Evolutionary conservation across 2,797 vertebrate genomes (phyloP).

Genomic region (Cynodonichthys magdalenae): DNA sequence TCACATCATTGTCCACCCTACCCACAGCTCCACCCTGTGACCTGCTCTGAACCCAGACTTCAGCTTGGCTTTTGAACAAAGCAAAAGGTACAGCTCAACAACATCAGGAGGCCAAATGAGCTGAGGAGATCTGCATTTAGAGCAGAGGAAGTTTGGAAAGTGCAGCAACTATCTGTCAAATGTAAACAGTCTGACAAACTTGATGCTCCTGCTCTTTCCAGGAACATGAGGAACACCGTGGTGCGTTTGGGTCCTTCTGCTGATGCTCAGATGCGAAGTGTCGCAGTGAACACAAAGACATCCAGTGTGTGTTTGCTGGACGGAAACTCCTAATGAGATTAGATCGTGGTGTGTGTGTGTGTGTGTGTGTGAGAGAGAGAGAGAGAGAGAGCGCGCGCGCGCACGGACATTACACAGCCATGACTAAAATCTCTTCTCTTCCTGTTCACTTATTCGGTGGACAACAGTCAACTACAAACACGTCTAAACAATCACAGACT

Average conservation of each 20-base stretch:
- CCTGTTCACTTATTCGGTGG: conserved; percentile 87
- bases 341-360: conserved; percentile 85
- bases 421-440: conserved; percentile 94
- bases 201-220: conserved; percentile 23
- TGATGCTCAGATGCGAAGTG: conserved; percentile 66
- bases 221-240: conserved; percentile 54
- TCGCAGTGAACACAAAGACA: conserved; percentile 85
- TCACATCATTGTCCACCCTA: conserved; percentile 55
- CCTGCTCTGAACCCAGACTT: conserved; percentile 34
- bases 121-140: conserved; percentile 30
- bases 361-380: too few relatives aligned
- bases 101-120: neutral
- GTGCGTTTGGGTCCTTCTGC: conserved; percentile 72
- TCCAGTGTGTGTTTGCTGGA: conserved; percentile 91
- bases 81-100: conserved; percentile 4
- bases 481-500: conserved; percentile 35
- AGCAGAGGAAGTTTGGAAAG: conserved; percentile 22
- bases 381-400: neutral
- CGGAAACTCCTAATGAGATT: conserved; percentile 99
- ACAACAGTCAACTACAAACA: conserved; percentile 84
- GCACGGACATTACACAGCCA: conserved; percentile 94
- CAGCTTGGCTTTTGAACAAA: conserved; percentile 17
- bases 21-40: conserved; percentile 52
- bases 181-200: neutral
- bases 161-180: neutral